A percentile compares a stretch with the other conserved stretches of the same genome.
Evolutionary conservation across 2,888 invertebrate species (phyloP).

Genomic region (Agrochola macilenta): DNA sequence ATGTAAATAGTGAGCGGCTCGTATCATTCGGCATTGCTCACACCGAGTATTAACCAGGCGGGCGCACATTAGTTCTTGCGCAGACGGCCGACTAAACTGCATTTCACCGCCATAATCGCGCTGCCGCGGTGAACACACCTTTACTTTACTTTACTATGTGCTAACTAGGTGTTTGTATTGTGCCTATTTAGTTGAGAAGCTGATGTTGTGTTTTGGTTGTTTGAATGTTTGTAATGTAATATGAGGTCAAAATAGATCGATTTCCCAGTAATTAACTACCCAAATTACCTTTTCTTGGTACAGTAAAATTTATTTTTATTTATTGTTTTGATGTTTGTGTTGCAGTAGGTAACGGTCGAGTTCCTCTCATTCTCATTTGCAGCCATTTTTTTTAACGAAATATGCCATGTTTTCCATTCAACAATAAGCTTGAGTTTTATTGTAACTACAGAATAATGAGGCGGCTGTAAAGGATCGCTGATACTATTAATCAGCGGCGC

Average conservation of each 20-base stretch:
- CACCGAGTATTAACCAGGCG: slow-evolving; percentile 42
- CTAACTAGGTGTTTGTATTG: slow-evolving; percentile 14
- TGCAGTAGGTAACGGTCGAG: too few species aligned
- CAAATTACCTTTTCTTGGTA: not conserved
- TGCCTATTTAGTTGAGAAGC: slow-evolving; percentile 1
- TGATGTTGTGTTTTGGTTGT: not conserved
- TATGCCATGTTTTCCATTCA: too few species aligned
- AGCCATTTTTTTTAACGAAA: too few species aligned
- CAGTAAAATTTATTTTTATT: not conserved
- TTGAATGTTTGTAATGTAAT: not conserved
- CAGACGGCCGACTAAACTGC: slow-evolving; percentile 41
- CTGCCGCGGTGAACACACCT: slow-evolving; percentile 8
- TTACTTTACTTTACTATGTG: slow-evolving; percentile 16
- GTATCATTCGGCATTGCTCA: slow-evolving; percentile 46
- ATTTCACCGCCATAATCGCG: slow-evolving; percentile 42
- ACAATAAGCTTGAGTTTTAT: not conserved
- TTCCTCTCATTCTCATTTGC: too few species aligned
- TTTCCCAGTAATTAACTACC: not conserved
- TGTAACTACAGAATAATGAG: slow-evolving; percentile 10
- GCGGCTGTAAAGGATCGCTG: slow-evolving; percentile 9
- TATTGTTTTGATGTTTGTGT: too few species aligned
- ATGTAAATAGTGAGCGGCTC: slow-evolving; percentile 27
- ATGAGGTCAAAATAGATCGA: not conserved
- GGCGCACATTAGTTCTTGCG: slow-evolving; percentile 19
- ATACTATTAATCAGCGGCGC: slow-evolving; percentile 64